phyloP scores from a whole-genome alignment of 2,888 invertebrate species.

The Yponomeuta cagnagella region DNA sequence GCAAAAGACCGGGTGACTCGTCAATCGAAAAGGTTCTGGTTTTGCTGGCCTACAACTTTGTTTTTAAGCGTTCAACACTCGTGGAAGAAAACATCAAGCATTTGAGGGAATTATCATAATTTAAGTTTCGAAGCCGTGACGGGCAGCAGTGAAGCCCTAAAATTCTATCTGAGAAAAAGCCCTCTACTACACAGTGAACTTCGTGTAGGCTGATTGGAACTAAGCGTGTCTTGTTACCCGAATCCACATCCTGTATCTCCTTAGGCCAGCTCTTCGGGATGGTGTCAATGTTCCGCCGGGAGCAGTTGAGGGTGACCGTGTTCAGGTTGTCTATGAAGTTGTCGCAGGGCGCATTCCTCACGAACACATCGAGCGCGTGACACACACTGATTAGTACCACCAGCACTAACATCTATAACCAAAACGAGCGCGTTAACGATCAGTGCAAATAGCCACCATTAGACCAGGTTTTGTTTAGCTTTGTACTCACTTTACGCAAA shows the following conservation, averaged over 20 bases:
- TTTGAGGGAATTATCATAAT: too few species aligned
- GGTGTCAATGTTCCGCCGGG: slow-evolving; percentile 46
- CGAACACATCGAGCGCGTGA: slow-evolving; percentile 36
- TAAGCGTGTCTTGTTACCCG: slow-evolving; percentile 41
- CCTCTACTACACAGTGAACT: too few species aligned
- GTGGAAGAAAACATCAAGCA: too few species aligned
- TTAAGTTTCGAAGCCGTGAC: too few species aligned
- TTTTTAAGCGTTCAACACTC: too few species aligned
- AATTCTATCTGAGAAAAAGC: too few species aligned
- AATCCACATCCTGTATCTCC: slow-evolving; percentile 44
- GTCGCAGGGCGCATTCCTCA: slow-evolving; percentile 46
- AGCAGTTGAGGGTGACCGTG: slow-evolving; percentile 59
- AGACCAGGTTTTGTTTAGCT: background rate
- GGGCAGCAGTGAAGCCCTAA: too few species aligned
- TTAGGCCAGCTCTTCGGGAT: slow-evolving; percentile 54
- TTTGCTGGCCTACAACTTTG: too few species aligned
- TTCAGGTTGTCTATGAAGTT: slow-evolving; percentile 47
- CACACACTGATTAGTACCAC: slow-evolving; percentile 52
- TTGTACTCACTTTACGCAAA: slow-evolving; percentile 51
- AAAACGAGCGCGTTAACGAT: slow-evolving; percentile 39
- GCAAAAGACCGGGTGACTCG: too few species aligned
- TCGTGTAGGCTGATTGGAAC: too few species aligned
- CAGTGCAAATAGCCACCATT: background rate
- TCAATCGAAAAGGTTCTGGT: too few species aligned
- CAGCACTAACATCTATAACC: slow-evolving; percentile 69